Evolutionary conservation across 2,113 vertebrate species (phyloP), one percentile per base, ranked within the genome.

Genomic region (Apeltes quadracus): DNA sequence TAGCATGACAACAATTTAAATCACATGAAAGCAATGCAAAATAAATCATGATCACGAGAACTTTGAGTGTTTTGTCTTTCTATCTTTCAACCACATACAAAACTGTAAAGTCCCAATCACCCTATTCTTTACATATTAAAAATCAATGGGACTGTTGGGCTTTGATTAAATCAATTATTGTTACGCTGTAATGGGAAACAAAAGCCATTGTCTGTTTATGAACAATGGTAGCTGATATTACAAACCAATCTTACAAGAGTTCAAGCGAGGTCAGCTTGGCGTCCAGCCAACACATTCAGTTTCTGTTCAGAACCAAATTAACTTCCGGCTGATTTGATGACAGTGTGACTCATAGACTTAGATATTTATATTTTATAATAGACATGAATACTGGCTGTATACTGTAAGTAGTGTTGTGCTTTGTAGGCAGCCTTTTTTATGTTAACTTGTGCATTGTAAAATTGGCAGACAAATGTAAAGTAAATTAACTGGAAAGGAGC

Each of bases 21-120:
- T 36, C 39, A 9, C 46, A 5, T 44, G 34, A 1, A 64, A 48
- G 12, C 27, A 39, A 61, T 65, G 27, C 5, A 32, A 51, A 84
- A 80, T 80, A 76, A 84, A 84, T 29, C 13, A 13, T 20, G 23
- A 54, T 44, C 8, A 8, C 41, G 38, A 61, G 18, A 76, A 76
- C 57, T 72, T 23, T 53, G 39, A 56, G 16, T 70, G 44, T 70
- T 16, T 59, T 11, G 13, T 75, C 22, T 58, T 25, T 5, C 25
- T 11, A 9, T 75, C 22, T 58, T 25, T 5, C 25, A 27, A 46
- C 1, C 22, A 38, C 65, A 23, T 22, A 53, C 22, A 48, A 39
- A 76, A 41, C 18, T 22, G 34, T 23, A 14, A 23, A 54, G 3
- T 46, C 15, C 16, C 1, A 13, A 51, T 53, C 2, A 61, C 15